A percentile compares a stretch with the other conserved stretches of the same genome.
Conservation (phyloP, 2,888 invertebrate species). For the Ditylenchus weischeri region DNA sequence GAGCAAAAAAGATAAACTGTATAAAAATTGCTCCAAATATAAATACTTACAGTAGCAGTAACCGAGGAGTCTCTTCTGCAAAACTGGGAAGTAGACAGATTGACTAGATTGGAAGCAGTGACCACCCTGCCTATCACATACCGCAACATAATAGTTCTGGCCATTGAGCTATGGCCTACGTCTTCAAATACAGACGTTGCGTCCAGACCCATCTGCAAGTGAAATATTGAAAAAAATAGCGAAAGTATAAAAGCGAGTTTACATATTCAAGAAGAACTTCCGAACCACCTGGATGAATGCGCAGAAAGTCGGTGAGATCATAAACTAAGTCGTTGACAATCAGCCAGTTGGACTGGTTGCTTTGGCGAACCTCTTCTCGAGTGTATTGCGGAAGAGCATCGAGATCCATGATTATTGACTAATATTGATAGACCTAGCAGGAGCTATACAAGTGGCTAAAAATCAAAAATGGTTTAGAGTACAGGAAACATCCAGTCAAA, state of each 20-base stretch:
- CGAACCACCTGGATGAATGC: conserved; percentile 31
- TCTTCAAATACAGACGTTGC: conserved; percentile 48
- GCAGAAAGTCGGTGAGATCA: conserved; percentile 36
- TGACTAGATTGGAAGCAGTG: conserved; percentile 2
- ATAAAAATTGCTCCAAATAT: too few relatives aligned
- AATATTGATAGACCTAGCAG: too few relatives aligned
- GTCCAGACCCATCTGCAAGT: conserved; percentile 46
- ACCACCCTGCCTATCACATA: conserved; percentile 30
- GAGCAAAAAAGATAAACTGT: too few relatives aligned
- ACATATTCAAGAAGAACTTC: conserved; percentile 35
- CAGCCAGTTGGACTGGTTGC: conserved; percentile 8
- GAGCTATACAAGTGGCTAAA: too few relatives aligned
- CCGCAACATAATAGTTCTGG: conserved; percentile 33
- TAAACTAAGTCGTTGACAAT: conserved; percentile 38
- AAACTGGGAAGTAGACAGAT: not conserved
- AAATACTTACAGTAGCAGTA: not conserved
- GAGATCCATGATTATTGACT: not conserved
- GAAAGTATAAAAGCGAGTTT: conserved; percentile 19
- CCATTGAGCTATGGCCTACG: conserved; percentile 46
- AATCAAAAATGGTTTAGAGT: too few relatives aligned
- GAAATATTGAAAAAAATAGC: not conserved
- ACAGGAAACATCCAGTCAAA: too few relatives aligned
- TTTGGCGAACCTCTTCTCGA: conserved; percentile 7
- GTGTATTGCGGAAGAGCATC: conserved; percentile 9
- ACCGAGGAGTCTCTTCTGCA: not conserved